Percentiles rank a stretch among this genome's conserved stretches.
Evolutionary conservation across 2,113 vertebrate species (phyloP).

Genomic region (Pseudonaja textilis): DNA sequence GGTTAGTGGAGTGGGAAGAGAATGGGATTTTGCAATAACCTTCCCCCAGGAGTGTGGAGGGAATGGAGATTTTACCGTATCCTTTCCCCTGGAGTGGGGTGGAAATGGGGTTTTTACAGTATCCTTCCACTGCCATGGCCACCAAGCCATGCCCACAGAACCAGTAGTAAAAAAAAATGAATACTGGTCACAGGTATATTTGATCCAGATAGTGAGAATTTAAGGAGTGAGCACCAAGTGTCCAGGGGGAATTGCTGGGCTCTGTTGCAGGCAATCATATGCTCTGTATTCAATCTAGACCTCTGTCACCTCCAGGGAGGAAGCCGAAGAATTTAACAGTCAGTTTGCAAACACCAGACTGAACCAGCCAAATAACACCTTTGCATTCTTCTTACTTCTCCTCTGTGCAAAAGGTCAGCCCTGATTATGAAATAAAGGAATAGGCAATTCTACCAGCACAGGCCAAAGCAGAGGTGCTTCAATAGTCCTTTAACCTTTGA

Average conservation of each 20-base stretch:
- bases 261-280: background rate
- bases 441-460: slow-evolving; percentile 17
- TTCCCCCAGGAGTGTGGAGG: too few relatives aligned
- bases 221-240: background rate
- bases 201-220: background rate
- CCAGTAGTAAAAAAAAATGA: too few relatives aligned
- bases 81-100: too few relatives aligned
- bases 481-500: background rate
- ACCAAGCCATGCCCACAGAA: too few relatives aligned
- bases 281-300: background rate
- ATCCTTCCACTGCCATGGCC: too few relatives aligned
- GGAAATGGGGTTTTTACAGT: too few relatives aligned
- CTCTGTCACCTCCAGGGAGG: background rate
- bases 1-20: too few relatives aligned
- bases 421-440: slow-evolving; percentile 60
- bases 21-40: too few relatives aligned
- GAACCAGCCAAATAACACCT: background rate
- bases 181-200: background rate
- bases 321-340: background rate
- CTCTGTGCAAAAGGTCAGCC: slow-evolving; percentile 65
- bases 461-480: slow-evolving; percentile 18
- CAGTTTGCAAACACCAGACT: background rate
- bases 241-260: background rate
- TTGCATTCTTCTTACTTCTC: background rate
- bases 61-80: too few relatives aligned